phyloP scores from a whole-genome alignment of 2,113 vertebrate genomes.

The Zingel zingel region DNA sequence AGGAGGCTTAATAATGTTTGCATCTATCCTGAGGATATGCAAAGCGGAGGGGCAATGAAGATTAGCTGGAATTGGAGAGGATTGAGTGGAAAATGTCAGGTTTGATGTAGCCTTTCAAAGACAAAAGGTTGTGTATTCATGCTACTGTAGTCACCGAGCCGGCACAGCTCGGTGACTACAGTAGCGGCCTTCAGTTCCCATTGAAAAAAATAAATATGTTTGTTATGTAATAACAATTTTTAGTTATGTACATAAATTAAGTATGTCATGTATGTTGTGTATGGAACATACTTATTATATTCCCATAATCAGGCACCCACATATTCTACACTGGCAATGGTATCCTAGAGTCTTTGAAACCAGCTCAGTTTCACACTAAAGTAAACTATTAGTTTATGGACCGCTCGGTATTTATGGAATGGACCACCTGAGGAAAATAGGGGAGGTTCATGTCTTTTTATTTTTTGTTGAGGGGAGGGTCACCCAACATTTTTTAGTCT shows the following conservation, averaged over 20 bases:
- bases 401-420: too few species aligned
- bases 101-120: slow-evolving; percentile 44
- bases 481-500: too few species aligned
- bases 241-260: too few species aligned
- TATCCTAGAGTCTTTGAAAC: background rate
- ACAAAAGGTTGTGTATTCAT: slow-evolving; percentile 58
- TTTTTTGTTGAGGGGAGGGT: too few species aligned
- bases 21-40: background rate
- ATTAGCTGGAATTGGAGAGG: slow-evolving; percentile 43
- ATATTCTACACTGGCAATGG: background rate
- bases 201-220: too few species aligned
- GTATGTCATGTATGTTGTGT: too few species aligned
- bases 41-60: slow-evolving; percentile 18
- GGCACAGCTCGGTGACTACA: background rate
- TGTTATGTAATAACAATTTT: too few species aligned
- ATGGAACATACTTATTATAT: too few species aligned
- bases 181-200: too few species aligned
- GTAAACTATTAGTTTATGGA: slow-evolving; percentile 13
- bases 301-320: background rate
- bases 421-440: too few species aligned
- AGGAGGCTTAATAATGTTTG: slow-evolving; percentile 44
- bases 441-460: too few species aligned
- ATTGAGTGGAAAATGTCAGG: slow-evolving; percentile 43
- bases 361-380: slow-evolving; percentile 10
- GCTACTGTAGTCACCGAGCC: background rate